Base-by-base conservation (phyloP, 2,888 invertebrate genomes). In the Machimus atricapillus region DNA sequence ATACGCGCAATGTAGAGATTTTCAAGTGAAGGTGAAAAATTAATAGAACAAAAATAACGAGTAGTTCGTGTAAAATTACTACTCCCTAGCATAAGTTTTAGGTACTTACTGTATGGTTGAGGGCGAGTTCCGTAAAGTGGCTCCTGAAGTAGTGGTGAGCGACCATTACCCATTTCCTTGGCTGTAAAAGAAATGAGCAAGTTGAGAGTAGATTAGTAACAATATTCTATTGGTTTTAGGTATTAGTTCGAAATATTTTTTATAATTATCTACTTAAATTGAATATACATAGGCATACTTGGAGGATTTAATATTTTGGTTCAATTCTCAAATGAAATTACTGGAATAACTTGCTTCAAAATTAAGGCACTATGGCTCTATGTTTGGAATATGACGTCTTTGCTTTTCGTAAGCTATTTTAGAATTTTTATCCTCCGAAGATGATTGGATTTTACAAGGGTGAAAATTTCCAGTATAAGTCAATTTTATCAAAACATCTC, bases 121-220 rank as follows among this genome's bases (percentile, higher is more conserved):
- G 97, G 97, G 90, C 97, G 94, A 88, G 96, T 96, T 89, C 97
- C 97, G 89, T 96, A 97, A 93, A 97, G 96, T 89, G 97, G 97
- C 90, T 97, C 97, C 93, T 97, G 97, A 87, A 97, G 94, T 89
- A 97, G 94, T 85, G 97, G 97, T 78, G 97, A 97, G 90, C 96
- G 96, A 90, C 97, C 93, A 90, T 93, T 93, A 91, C 91, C 92
- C 90, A 92, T 91, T 90, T 93, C 93, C 91, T 93, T 93, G 90
- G 92, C 93, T 93, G 92, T 90, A 92, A 92, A 90, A 91, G 90
- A 92, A 90, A 91, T 90, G 90, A 90, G 89, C 90, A 90, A 46
- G 14, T 46, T 43, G 19, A 79, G 40, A 7, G 23, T 79, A 40
- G 27, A 40, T 37, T 76, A 76, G 37, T 76, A 4, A 66, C 3